Base-by-base conservation (phyloP, 2,888 invertebrate genomes). In the Drosophila limbata region DNA sequence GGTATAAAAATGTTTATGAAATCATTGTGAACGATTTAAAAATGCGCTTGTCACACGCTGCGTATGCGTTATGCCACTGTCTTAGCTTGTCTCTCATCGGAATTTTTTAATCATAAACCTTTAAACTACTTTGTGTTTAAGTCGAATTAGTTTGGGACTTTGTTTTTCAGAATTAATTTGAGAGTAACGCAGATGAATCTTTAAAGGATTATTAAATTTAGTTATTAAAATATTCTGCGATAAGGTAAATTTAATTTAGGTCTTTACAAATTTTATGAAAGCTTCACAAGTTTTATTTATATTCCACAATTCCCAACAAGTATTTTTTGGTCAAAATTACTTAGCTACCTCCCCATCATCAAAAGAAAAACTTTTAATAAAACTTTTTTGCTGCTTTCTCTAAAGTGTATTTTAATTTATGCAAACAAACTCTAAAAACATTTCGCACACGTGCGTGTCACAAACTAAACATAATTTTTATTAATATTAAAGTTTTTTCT, bases 21-120 rank as follows among this genome's bases (percentile, higher is more conserved):
- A 64, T 39, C 45, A 57, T 19, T 57, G 42, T 13, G 31, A 60
- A 45, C n/a, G 57, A 64, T 63, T 65, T 48, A 65, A 67, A 69
- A 25, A 72, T 47, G 13, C 17, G 60, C 31, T 40, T 64, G 74
- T 65, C 61, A 62, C 21, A 59, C 15, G 50, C 35, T 59, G 69
- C 79, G 65, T 76, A 73, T 76, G 69, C 47, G 59, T 60, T 53
- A 73, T 73, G 35, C 10, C 33, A 5, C 1, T 8, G 44, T 44
- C 45, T 57, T 25, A 8, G 3, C 33, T 48, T 33, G 39, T 48
- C 40, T 37, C 48, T 42, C 8, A 19, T 3, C 19, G 39, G 37
- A 51, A 44, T 69, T 47, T 65, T 57, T 47, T 42, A 44, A 69
- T 69, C 79, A 60, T 42, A 39, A 25, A 19, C 8, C 17, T 73